Percentiles rank a stretch among this genome's conserved stretches.
phyloP scores from a whole-genome alignment of 2,888 invertebrate genomes.

The Ennomos quercinarius region DNA sequence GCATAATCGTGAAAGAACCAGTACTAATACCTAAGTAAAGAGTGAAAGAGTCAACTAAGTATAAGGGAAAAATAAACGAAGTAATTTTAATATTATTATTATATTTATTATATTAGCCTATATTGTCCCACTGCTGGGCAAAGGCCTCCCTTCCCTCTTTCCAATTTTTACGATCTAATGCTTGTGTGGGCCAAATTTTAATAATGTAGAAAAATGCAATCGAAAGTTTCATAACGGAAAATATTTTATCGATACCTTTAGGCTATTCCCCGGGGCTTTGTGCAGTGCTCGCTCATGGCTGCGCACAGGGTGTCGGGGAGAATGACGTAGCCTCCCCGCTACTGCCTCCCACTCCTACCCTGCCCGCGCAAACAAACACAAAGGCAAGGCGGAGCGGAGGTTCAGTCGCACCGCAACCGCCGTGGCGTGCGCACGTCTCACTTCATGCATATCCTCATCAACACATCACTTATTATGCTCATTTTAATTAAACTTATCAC shows the following conservation, averaged over 20 bases:
- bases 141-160: too few relatives aligned
- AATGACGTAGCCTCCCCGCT: slow-evolving; percentile 63
- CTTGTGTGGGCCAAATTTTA: too few relatives aligned
- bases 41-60: neutral
- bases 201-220: slow-evolving; percentile 28
- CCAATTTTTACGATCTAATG: too few relatives aligned
- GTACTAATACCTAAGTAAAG: neutral
- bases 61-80: slow-evolving; percentile 6
- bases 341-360: slow-evolving; percentile 39
- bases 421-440: slow-evolving; percentile 65
- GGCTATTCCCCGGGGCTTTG: slow-evolving; percentile 52
- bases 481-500: slow-evolving; percentile 61
- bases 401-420: slow-evolving; percentile 76
- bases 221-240: slow-evolving; percentile 23
- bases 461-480: slow-evolving; percentile 67
- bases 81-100: neutral
- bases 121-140: too few relatives aligned
- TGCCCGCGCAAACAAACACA: slow-evolving; percentile 56
- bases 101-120: too few relatives aligned
- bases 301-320: slow-evolving; percentile 32
- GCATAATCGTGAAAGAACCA: neutral
- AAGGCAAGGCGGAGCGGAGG: slow-evolving; percentile 54
- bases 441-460: slow-evolving; percentile 55
- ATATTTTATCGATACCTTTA: slow-evolving; percentile 50
- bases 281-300: slow-evolving; percentile 43